Base-by-base conservation (phyloP, 2,113 vertebrate species). In the Tachycineta bicolor region DNA sequence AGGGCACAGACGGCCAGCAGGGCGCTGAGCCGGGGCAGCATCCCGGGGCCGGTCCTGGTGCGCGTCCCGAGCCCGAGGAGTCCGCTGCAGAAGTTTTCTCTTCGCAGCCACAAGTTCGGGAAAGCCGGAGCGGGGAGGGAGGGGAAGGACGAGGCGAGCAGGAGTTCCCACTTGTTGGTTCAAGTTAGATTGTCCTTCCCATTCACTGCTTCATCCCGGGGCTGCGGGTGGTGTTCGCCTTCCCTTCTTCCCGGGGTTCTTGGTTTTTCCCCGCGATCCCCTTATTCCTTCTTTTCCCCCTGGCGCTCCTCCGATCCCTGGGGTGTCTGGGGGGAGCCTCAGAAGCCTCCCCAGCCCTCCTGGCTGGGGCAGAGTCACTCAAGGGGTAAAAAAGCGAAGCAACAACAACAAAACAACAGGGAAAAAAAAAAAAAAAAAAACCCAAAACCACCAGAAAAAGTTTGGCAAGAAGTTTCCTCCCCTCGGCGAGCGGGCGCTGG, bases 141-240 rank as follows among this genome's bases (percentile, higher is more conserved):
- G 31, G 79, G 73, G 52, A 60, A 60, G 85, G 52, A 31, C 29
- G 2, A 24, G 62, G 50, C 33, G 74, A 5, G 44, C 93, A 53
- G 68, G 12, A 63, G 28, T 28, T 83, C 37, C 44, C 94, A 86
- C 96, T 94, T 95, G 94, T 95, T 91, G 93, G 37, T 80, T 29
- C 13, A 73, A 23, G 52, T 85, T n/a, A 85, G 83, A 87, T 74
- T 50, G 88, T 62, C 67, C 88, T 65, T 58, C 10, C 79, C 90
- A 31, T 37, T 91, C 94, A 84, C 81, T 2, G 74, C 80, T 79
- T 37, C 89, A 37, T 85, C 70, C 50, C 16, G 31, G 56, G n/a
- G 84, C 83, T 75, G 70, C 26, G 10, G 80, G 28, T 12, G 50
- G 58, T 4, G 59, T 11, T 76, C 9, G 33, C 50, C 46, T 55